These are phyloP conservation scores for Gallinago nigripennis DNA, from an alignment of 2,797 vertebrate genomes.

Conservation along the genomic window DNA sequence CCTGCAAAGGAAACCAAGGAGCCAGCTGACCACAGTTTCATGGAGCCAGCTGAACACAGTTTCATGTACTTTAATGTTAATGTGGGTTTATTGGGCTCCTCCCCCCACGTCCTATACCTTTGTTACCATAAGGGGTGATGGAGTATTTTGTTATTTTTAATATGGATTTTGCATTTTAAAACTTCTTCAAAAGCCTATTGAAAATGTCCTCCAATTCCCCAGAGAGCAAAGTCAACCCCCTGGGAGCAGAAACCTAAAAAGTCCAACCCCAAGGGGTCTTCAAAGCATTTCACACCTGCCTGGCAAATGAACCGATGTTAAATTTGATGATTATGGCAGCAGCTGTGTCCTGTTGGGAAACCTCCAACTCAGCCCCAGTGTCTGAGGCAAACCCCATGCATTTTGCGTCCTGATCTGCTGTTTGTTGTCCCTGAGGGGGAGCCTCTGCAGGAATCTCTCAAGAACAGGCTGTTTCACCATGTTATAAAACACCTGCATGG, in stretches of 20 bases:
- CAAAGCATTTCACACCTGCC: not conserved
- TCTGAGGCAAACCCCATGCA: not conserved
- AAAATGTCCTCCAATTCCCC: not conserved
- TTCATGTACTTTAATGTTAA: not conserved
- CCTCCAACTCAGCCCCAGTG: not conserved
- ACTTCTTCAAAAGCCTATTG: not conserved
- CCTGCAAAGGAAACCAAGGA: not conserved
- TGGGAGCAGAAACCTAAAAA: not conserved
- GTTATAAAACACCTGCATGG: not conserved
- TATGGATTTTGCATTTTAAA: not conserved
- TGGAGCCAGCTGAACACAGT: not conserved
- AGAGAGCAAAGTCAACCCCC: not conserved
- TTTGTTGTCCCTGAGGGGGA: not conserved
- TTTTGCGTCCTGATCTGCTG: not conserved
- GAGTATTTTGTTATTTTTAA: not conserved
- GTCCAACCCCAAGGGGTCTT: accelerated
- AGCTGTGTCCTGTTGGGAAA: not conserved
- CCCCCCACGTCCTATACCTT: not conserved
- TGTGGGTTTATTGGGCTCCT: not conserved
- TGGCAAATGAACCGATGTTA: not conserved
- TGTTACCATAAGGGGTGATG: not conserved
- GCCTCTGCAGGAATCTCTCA: not conserved
- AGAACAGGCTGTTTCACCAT: not conserved
- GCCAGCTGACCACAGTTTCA: not conserved
- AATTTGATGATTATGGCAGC: not conserved